Conservation (phyloP, 2,113 vertebrate species). For the Poecilia latipinna region DNA sequence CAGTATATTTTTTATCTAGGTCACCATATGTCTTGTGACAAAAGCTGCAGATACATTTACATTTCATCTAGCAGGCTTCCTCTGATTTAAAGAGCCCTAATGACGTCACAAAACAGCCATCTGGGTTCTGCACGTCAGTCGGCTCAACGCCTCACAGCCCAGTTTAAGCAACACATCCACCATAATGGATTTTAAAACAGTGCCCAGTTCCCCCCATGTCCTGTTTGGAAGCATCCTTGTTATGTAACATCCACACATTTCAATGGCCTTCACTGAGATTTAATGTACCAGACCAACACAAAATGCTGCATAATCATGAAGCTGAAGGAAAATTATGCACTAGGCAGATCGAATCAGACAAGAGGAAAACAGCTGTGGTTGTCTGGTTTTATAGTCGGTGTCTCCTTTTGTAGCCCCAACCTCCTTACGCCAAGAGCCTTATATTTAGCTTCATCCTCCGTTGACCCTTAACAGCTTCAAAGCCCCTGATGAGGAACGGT, state of each 20-base stretch:
- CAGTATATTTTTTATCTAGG: background rate
- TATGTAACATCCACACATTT: background rate
- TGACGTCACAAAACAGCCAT: background rate
- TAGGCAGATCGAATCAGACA: background rate
- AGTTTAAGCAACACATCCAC: background rate
- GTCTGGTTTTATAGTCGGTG: background rate
- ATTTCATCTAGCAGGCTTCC: background rate
- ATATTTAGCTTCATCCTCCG: background rate
- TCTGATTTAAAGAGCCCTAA: background rate
- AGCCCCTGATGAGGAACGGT: too few species aligned
- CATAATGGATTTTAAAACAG: background rate
- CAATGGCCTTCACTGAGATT: background rate
- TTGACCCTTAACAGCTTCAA: too few species aligned
- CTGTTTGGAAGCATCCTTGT: background rate
- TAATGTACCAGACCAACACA: background rate
- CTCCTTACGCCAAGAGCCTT: background rate
- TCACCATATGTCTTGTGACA: background rate
- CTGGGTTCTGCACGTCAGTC: background rate
- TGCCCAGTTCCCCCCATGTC: background rate
- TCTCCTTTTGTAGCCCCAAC: background rate
- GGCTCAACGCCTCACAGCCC: background rate
- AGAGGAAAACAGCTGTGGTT: background rate
- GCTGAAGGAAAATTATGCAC: background rate
- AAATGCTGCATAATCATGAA: background rate
- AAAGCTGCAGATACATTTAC: background rate